Percentiles rank a stretch among this genome's conserved stretches.
These are phyloP conservation scores for Austrolebias charrua DNA, from an alignment of 2,797 vertebrate genomes.

Conservation along the genomic window DNA sequence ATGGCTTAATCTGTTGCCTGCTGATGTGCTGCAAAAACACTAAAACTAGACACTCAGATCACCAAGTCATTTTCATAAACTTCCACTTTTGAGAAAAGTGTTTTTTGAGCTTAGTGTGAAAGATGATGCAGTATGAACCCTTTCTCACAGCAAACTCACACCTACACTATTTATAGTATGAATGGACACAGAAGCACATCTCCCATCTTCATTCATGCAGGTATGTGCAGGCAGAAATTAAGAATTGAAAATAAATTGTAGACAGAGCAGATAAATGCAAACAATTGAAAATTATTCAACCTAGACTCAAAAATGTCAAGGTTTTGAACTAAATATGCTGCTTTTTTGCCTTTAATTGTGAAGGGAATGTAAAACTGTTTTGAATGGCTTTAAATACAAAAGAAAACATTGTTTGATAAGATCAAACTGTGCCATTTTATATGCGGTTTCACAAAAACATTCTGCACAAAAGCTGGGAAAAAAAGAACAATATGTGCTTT, in stretches of 20 bases:
- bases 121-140: background rate
- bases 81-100: background rate
- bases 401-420: background rate
- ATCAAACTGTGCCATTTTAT: conserved; percentile 1
- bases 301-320: background rate
- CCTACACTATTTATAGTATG: background rate
- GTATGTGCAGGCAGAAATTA: background rate
- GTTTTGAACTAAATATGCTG: background rate
- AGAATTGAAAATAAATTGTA: too few relatives aligned
- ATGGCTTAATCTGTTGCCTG: background rate
- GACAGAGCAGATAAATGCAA: background rate
- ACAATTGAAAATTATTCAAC: background rate
- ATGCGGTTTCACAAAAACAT: too few relatives aligned
- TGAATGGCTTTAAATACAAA: background rate
- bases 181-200: background rate
- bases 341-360: background rate
- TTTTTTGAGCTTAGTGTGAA: background rate
- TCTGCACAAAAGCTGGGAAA: too few relatives aligned
- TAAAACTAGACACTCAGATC: background rate
- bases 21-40: background rate
- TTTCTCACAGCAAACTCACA: background rate
- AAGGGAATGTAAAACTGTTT: background rate
- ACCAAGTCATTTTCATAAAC: background rate
- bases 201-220: background rate
- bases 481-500: too few relatives aligned